phyloP scores from a whole-genome alignment of 2,113 vertebrate species.

The Otocyon megalotis region DNA sequence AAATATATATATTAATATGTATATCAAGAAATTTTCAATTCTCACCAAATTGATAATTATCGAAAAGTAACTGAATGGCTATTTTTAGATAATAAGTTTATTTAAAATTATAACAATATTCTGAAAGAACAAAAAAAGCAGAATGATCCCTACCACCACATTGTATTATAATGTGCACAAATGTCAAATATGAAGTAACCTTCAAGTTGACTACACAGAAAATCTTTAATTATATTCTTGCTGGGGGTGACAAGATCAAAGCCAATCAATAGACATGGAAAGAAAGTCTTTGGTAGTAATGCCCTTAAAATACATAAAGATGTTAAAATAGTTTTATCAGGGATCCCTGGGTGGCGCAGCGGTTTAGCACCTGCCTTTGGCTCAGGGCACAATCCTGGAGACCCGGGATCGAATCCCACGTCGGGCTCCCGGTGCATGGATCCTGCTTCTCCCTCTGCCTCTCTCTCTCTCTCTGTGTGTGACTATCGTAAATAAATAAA shows the following conservation, averaged over 20 bases:
- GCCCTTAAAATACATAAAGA: neutral
- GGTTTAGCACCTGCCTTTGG: too few species aligned
- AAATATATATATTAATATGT: neutral
- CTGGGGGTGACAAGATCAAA: conserved; percentile 25
- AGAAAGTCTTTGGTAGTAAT: neutral
- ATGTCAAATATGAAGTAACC: neutral
- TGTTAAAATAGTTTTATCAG: neutral
- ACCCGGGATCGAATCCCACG: too few species aligned
- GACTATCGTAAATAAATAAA: too few species aligned
- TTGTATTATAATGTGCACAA: neutral
- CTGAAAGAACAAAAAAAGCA: conserved; percentile 1
- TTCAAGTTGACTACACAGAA: neutral
- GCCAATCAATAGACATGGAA: neutral
- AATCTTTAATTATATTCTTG: neutral
- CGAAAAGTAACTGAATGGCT: neutral
- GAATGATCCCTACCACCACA: neutral
- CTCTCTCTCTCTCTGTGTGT: too few species aligned
- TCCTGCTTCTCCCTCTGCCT: too few species aligned
- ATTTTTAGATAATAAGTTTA: neutral
- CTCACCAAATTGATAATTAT: conserved; percentile 15
- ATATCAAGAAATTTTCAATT: neutral
- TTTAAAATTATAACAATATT: conserved; percentile 27
- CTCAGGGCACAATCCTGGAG: too few species aligned
- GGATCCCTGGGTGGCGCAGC: too few species aligned
- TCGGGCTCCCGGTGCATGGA: too few species aligned